These are phyloP conservation scores for Drosophila prostipennis DNA, from an alignment of 2,888 invertebrate species.

Conservation along the genomic window DNA sequence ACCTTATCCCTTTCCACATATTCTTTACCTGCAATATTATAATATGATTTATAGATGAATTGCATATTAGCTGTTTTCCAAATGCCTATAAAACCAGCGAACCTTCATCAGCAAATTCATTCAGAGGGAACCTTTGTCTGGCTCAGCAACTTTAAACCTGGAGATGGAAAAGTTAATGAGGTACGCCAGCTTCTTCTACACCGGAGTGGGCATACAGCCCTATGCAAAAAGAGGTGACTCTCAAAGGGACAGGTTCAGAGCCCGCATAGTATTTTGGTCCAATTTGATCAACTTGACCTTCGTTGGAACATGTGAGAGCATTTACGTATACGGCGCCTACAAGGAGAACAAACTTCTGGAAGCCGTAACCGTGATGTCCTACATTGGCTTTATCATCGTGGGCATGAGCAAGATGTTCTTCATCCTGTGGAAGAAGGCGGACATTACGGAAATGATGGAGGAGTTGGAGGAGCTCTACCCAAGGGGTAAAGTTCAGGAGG, in stretches of 20 bases:
- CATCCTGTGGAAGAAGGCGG: constrained; percentile 63
- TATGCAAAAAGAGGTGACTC: constrained; percentile 33
- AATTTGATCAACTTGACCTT: constrained; percentile 57
- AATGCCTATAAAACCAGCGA: constrained; percentile 1
- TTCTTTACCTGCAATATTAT: background rate
- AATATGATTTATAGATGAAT: too few relatives aligned
- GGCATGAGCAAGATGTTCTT: constrained; percentile 74
- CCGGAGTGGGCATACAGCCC: constrained; percentile 61
- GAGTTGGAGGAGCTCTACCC: constrained; percentile 68
- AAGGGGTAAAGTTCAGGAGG: constrained; percentile 30
- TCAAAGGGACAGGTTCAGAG: background rate
- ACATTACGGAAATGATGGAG: constrained; percentile 57
- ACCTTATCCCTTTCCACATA: background rate
- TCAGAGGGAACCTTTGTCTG: background rate
- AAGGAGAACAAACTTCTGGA: constrained; percentile 64
- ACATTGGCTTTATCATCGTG: constrained; percentile 73
- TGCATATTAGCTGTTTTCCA: background rate
- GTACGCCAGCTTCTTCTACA: constrained; percentile 74
- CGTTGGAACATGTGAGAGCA: constrained; percentile 51
- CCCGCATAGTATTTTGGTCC: constrained; percentile 50
- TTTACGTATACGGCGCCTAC: constrained; percentile 61
- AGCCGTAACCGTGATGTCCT: constrained; percentile 74
- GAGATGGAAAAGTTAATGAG: constrained; percentile 59
- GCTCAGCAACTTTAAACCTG: background rate
- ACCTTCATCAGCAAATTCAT: background rate